Evolutionary conservation across 1,140 invertebrate species (phyloP), one percentile per base, ranked within the genome.

Genomic region (Plodia interpunctella): DNA sequence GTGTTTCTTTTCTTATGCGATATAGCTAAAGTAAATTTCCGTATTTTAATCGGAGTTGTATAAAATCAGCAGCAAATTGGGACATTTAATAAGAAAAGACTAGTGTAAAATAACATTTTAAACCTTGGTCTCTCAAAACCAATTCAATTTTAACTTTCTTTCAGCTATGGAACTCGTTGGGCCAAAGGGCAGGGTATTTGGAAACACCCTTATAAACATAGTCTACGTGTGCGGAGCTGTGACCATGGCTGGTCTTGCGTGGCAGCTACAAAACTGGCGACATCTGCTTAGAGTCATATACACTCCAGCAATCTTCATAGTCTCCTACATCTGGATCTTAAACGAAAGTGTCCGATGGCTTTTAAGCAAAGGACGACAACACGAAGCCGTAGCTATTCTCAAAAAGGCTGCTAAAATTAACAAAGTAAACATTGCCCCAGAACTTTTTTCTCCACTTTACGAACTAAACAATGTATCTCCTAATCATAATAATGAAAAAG

Each of bases 111-210:
- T n/a, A n/a, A n/a, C n/a, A n/a, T n/a, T n/a, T 10, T 32, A 44
- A 6, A 17, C 10, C 5, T n/a, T 44, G 13, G 2, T 4, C 1
- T 44, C 4, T 3, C 8, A 44, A 15, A 5, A n/a, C 38, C 38
- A 44, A 15, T 15, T 11, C 2, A 3, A 25, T 25, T 2, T 25
- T 10, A 10, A 11, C 32, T 35, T 59, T 51, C 21, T 91, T 91
- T 62, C 81, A 95, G 95, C 94, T 21, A 92, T 97, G 77, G 96
- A 97, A 78, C 90, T 95, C 63, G 94, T 96, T 0, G 94, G 94
- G 0, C 93, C 94, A 4, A 92, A 92, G 65, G 93, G 94, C 57
- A 89, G 96, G 65, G 94, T 95, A 0, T 89, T 96, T 20, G 94
- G 92, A 54, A 94, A 94, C 44, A 93, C 94, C 0, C 71, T 95